phyloP scores from a whole-genome alignment of 1,140 invertebrate genomes.

The Drepana arcuata region DNA sequence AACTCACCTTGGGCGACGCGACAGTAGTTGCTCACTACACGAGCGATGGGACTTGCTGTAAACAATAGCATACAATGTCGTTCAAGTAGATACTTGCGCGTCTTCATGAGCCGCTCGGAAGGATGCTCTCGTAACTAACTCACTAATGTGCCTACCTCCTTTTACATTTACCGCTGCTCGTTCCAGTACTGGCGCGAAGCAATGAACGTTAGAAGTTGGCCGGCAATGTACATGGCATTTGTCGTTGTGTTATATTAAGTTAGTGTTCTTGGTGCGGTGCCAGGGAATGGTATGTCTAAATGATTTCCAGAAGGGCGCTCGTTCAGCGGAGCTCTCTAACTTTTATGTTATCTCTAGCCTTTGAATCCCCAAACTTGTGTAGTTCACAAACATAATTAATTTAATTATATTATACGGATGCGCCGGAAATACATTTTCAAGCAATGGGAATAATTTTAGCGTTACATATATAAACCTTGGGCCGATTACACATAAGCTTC shows the following conservation, averaged over 20 bases:
- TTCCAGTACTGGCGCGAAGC: neutral
- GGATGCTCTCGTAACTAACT: conserved; percentile 5
- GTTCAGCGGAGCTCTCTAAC: conserved; percentile 13
- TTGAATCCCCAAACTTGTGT: conserved; percentile 10
- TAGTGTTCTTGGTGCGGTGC: conserved; percentile 3
- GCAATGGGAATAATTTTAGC: no score
- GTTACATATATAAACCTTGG: no score
- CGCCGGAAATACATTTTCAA: no score
- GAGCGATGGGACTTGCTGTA: conserved; percentile 26
- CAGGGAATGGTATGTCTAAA: conserved; percentile 17
- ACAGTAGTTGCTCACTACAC: conserved; percentile 11
- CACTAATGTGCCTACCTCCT: conserved; percentile 1
- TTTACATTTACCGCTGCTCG: conserved; percentile 6
- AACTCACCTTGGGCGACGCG: conserved; percentile 1
- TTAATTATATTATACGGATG: no score
- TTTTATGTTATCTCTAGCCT: conserved; percentile 24
- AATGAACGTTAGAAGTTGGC: neutral
- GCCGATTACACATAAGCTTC: no score
- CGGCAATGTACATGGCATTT: conserved; percentile 15
- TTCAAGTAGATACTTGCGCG: conserved; percentile 16
- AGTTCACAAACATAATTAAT: no score
- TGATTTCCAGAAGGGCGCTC: conserved; percentile 19
- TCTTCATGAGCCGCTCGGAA: conserved; percentile 13
- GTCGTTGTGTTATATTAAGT: neutral
- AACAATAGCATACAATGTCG: conserved; percentile 20